phyloP scores from a whole-genome alignment of 2,888 invertebrate species.

The Thalpophila matura region DNA sequence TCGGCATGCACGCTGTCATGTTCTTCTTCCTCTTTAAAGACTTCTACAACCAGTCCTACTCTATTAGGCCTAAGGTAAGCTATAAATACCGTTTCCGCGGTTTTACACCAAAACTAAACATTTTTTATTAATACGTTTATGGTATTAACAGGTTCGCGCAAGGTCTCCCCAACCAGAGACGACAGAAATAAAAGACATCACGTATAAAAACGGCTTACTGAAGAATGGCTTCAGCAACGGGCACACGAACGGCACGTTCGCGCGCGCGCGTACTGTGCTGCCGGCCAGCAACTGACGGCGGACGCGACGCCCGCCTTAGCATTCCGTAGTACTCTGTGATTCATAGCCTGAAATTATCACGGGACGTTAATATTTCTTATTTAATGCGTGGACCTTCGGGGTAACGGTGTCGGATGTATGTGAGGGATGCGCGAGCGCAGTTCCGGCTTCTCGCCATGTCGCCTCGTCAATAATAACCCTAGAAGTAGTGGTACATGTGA shows the following conservation, averaged over 20 bases:
- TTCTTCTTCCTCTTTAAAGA: constrained; percentile 98
- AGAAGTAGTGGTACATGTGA: constrained; percentile 83
- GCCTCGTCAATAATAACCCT: constrained; percentile 60
- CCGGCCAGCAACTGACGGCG: constrained; percentile 87
- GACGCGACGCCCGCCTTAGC: constrained; percentile 65
- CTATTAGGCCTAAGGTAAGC: constrained; percentile 78
- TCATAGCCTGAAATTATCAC: constrained; percentile 66
- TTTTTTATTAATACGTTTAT: neutral
- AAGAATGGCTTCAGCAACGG: constrained; percentile 86
- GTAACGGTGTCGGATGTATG: constrained; percentile 60
- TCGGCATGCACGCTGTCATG: constrained; percentile 98
- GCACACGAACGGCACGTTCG: constrained; percentile 70
- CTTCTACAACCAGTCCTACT: constrained; percentile 96
- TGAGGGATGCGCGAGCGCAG: constrained; percentile 40
- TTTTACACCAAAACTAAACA: neutral
- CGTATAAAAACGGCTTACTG: constrained; percentile 80
- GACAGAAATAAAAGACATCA: constrained; percentile 72
- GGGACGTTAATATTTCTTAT: constrained; percentile 62
- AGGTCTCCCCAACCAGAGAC: constrained; percentile 72
- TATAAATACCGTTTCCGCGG: constrained; percentile 39
- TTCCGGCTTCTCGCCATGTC: constrained; percentile 35
- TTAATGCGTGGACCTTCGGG: constrained; percentile 63
- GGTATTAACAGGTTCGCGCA: constrained; percentile 73
- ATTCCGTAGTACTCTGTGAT: constrained; percentile 79
- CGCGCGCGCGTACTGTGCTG: constrained; percentile 83